phyloP scores from a whole-genome alignment of 1,140 invertebrate species.

The Tetramorium parvispinum region DNA sequence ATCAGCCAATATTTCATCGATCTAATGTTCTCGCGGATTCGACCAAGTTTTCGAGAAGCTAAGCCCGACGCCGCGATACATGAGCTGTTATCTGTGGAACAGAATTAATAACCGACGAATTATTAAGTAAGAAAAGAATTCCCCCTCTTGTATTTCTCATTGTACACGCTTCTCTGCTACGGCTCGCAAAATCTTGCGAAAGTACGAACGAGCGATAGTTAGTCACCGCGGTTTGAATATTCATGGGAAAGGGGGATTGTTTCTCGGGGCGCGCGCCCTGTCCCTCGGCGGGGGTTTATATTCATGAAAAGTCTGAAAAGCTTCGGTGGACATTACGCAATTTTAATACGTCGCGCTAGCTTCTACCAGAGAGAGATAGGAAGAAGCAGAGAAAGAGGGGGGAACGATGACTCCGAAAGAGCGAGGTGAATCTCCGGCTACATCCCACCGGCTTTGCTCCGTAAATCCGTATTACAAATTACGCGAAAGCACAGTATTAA shows the following conservation, averaged over 20 bases:
- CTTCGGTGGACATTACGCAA: constrained; percentile 55
- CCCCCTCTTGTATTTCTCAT: not conserved
- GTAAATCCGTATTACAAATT: constrained; percentile 51
- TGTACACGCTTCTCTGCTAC: not conserved
- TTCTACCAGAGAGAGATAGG: not conserved
- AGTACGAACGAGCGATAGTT: constrained; percentile 48
- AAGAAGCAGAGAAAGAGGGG: not conserved
- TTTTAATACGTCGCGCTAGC: constrained; percentile 32
- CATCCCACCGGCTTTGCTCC: not conserved
- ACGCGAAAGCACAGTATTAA: constrained; percentile 17
- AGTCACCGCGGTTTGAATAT: constrained; percentile 63
- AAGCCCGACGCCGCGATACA: not conserved
- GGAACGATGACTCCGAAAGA: not conserved
- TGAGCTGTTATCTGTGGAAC: not conserved
- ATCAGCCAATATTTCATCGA: constrained; percentile 14
- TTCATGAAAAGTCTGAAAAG: constrained; percentile 72
- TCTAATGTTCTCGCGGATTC: not conserved
- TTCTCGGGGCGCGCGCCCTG: not conserved
- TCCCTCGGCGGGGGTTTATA: constrained; percentile 57
- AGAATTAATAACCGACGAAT: constrained; percentile 25
- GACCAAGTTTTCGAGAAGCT: not conserved
- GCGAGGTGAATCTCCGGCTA: constrained; percentile 4
- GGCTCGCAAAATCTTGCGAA: constrained; percentile 7
- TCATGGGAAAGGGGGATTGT: constrained; percentile 49
- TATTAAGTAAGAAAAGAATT: constrained; percentile 22